A percentile compares a stretch with the other conserved stretches of the same genome.
phyloP scores from a whole-genome alignment of 2,888 invertebrate genomes.

The Macrosoma leucophasiata region DNA sequence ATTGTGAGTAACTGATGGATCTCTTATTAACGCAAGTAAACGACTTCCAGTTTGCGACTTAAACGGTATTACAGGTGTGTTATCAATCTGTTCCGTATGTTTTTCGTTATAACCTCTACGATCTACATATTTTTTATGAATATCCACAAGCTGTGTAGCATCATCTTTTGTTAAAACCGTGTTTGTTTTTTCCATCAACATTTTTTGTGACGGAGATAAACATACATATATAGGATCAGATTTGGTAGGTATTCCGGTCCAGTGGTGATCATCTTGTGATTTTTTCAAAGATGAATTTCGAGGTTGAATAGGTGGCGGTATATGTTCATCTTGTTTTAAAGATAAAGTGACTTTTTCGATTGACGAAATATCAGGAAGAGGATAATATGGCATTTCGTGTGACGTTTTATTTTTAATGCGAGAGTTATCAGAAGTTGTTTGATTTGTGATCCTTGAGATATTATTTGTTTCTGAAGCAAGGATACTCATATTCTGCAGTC shows the following conservation, averaged over 20 bases:
- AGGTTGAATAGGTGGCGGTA: slow-evolving; percentile 61
- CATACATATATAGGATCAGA: slow-evolving; percentile 78
- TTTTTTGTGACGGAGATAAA: slow-evolving; percentile 83
- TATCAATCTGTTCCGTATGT: slow-evolving; percentile 29
- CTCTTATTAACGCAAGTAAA: slow-evolving; percentile 78
- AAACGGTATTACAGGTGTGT: slow-evolving; percentile 45
- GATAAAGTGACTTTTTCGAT: slow-evolving; percentile 57
- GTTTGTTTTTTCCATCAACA: slow-evolving; percentile 73
- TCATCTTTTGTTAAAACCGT: slow-evolving; percentile 65
- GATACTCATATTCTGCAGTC: slow-evolving; percentile 57
- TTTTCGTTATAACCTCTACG: slow-evolving; percentile 75
- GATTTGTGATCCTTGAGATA: slow-evolving; percentile 18
- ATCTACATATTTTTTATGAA: slow-evolving; percentile 82
- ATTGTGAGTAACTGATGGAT: slow-evolving; percentile 56
- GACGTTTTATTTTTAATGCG: slow-evolving; percentile 13
- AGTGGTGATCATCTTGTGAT: slow-evolving; percentile 56
- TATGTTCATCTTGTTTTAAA: slow-evolving; percentile 33
- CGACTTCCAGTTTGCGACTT: slow-evolving; percentile 75
- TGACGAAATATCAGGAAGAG: slow-evolving; percentile 61
- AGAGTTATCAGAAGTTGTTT: slow-evolving; percentile 11
- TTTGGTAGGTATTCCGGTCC: slow-evolving; percentile 76
- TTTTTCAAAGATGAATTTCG: slow-evolving; percentile 61
- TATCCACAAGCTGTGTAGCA: slow-evolving; percentile 79
- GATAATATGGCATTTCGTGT: slow-evolving; percentile 59
- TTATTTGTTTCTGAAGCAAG: slow-evolving; percentile 27